A percentile compares a stretch with the other conserved stretches of the same genome.
These are phyloP conservation scores for Pelmatolapia mariae DNA, from an alignment of 2,113 vertebrate genomes.

Conservation along the genomic window DNA sequence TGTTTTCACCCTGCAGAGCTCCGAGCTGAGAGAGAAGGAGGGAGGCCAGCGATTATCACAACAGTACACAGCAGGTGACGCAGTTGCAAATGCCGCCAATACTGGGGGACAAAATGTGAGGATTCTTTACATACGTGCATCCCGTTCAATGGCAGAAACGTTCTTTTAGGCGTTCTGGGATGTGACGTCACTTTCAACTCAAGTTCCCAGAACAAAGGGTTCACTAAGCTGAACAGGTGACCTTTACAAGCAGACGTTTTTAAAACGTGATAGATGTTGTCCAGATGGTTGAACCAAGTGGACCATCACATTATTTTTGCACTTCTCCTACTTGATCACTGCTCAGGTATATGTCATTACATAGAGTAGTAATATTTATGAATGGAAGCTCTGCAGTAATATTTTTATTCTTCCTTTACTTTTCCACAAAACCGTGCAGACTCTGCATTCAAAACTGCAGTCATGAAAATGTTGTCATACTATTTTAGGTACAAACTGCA, in stretches of 20 bases:
- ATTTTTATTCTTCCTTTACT: background rate
- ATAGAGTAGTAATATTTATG: background rate
- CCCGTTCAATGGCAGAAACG: background rate
- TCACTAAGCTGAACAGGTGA: background rate
- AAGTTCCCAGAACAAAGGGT: background rate
- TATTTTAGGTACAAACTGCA: background rate
- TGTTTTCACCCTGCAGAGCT: conserved; percentile 24
- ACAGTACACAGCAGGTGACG: conserved; percentile 29
- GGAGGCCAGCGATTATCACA: background rate
- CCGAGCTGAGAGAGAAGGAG: background rate
- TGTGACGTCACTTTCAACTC: background rate
- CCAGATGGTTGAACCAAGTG: background rate
- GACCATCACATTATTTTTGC: background rate
- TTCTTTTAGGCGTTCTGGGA: conserved; percentile 3
- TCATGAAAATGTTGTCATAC: background rate
- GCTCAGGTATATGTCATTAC: background rate
- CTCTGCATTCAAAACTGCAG: background rate
- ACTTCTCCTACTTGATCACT: background rate
- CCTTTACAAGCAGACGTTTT: background rate
- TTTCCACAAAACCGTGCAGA: background rate
- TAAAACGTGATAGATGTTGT: background rate
- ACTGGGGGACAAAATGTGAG: conserved; percentile 3
- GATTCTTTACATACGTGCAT: background rate
- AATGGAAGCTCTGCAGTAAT: background rate
- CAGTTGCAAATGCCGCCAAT: background rate